Percentiles rank a stretch among this genome's conserved stretches.
Evolutionary conservation across 2,888 invertebrate genomes (phyloP).

Genomic region (Onthophagus sagittarius): DNA sequence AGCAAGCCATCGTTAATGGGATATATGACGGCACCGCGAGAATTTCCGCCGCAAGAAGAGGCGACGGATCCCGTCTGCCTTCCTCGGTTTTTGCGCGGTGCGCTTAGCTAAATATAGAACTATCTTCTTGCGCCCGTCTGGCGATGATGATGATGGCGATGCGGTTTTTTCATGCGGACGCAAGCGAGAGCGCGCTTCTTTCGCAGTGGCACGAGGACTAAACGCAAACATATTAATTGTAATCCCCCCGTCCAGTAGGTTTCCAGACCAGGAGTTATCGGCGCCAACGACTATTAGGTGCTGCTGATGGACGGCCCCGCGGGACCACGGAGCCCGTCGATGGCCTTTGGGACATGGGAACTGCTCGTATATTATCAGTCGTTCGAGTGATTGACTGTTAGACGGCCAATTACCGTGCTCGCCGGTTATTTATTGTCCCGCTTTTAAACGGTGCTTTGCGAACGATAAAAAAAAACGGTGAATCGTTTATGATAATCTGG

Average conservation of each 20-base stretch:
- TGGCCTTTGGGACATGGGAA: slow-evolving; percentile 17
- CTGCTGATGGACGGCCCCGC: slow-evolving; percentile 18
- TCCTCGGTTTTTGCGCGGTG: slow-evolving; percentile 12
- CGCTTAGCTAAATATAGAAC: slow-evolving; percentile 9
- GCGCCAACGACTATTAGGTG: slow-evolving; percentile 26
- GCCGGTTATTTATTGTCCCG: slow-evolving; percentile 12
- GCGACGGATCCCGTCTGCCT: neutral
- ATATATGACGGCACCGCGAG: slow-evolving; percentile 7
- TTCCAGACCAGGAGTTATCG: slow-evolving; percentile 27
- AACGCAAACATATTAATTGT: slow-evolving; percentile 26
- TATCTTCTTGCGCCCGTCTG: slow-evolving; percentile 1
- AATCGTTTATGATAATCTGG: neutral
- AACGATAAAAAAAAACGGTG: neutral
- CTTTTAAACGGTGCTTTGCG: slow-evolving; percentile 5
- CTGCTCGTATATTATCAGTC: slow-evolving; percentile 18
- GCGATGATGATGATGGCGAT: slow-evolving; percentile 1
- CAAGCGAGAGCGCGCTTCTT: neutral
- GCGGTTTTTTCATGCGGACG: slow-evolving; percentile 10
- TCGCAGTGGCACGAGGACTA: slow-evolving; percentile 1
- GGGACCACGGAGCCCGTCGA: slow-evolving; percentile 15
- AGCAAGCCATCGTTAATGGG: neutral
- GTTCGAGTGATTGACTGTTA: slow-evolving; percentile 20
- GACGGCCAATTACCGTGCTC: slow-evolving; percentile 13
- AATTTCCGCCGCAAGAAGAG: slow-evolving; percentile 9
- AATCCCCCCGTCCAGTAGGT: slow-evolving; percentile 25